phyloP scores from a whole-genome alignment of 2,888 invertebrate species.

The Brenthis ino region DNA sequence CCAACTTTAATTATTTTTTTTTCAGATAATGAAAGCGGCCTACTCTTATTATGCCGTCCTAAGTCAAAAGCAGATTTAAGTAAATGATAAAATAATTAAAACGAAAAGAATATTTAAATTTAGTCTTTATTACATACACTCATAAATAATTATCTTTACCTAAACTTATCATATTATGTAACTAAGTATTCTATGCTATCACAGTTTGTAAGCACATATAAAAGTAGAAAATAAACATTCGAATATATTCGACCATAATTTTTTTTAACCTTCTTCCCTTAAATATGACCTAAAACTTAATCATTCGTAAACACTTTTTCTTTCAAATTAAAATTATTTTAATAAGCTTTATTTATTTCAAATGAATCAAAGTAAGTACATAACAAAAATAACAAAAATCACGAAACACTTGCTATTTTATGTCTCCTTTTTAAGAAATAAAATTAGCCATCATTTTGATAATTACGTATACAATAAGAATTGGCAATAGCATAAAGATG shows the following conservation, averaged over 20 bases:
- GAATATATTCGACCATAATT: conserved; percentile 5
- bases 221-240: conserved; percentile 32
- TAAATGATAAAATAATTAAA: conserved; percentile 35
- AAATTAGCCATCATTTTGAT: too few species aligned
- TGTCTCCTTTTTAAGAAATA: too few species aligned
- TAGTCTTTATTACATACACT: conserved; percentile 32
- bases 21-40: conserved; percentile 74
- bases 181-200: conserved; percentile 65
- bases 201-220: conserved; percentile 56
- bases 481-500: background rate
- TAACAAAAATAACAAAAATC: too few species aligned
- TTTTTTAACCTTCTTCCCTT: conserved; percentile 3
- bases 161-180: conserved; percentile 12
- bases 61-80: conserved; percentile 55
- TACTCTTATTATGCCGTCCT: conserved; percentile 70
- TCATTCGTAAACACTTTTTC: background rate
- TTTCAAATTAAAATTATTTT: background rate
- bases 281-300: conserved; percentile 6
- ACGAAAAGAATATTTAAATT: conserved; percentile 11
- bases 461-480: too few species aligned
- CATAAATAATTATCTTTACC: conserved; percentile 13
- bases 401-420: too few species aligned
- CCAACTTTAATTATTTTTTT: conserved; percentile 40
- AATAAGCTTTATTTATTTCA: too few species aligned
- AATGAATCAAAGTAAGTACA: too few species aligned